These are phyloP conservation scores for Coptodon rendalli DNA, from an alignment of 2,113 vertebrate genomes.

Conservation along the genomic window DNA sequence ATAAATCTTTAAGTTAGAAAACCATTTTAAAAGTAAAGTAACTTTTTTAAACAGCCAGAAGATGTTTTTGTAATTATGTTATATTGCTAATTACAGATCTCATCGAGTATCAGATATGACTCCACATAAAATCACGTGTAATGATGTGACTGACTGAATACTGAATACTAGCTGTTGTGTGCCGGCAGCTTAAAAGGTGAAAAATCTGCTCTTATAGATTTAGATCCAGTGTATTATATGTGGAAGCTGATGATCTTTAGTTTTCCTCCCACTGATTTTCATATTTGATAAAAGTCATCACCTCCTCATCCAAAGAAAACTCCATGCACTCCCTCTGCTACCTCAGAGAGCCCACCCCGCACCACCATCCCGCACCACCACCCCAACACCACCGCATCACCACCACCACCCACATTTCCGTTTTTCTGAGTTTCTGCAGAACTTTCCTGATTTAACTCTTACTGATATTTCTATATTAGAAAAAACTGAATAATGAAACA, in stretches of 20 bases:
- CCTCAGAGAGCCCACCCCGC: neutral
- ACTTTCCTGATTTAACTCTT: neutral
- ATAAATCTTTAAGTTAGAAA: neutral
- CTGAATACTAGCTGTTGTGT: neutral
- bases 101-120: neutral
- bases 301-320: neutral
- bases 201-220: neutral
- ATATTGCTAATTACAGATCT: neutral
- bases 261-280: neutral
- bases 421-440: neutral
- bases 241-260: neutral
- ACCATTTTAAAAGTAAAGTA: neutral
- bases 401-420: neutral
- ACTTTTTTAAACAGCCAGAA: neutral
- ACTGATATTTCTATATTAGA: neutral
- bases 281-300: neutral
- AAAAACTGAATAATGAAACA: neutral
- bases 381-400: neutral
- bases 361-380: neutral
- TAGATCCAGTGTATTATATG: neutral
- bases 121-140: neutral
- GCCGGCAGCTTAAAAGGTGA: neutral
- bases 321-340: neutral
- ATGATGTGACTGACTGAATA: neutral
- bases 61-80: neutral